These are phyloP conservation scores for Magallana gigas DNA, from an alignment of 1,140 invertebrate genomes.

Conservation along the genomic window DNA sequence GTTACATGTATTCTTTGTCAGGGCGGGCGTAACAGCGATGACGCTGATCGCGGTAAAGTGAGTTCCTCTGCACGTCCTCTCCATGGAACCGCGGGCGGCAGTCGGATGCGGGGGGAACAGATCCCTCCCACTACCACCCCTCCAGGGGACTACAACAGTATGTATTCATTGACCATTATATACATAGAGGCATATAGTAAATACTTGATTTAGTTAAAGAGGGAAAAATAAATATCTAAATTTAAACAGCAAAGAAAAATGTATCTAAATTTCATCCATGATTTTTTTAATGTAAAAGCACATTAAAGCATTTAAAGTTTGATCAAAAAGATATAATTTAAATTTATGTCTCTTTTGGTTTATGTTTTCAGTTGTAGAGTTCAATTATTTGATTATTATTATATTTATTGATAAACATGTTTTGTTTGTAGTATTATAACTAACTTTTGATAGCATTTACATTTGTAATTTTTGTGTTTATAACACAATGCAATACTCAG, in stretches of 20 bases:
- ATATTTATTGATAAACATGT: constrained; percentile 21
- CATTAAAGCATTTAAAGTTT: no score
- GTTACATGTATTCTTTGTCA: background rate
- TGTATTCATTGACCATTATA: constrained; percentile 54
- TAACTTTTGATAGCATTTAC: no score
- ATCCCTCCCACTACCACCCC: constrained; percentile 70
- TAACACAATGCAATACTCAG: no score
- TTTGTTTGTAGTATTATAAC: constrained; percentile 8
- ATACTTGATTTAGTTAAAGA: no score
- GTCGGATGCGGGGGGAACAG: constrained; percentile 68
- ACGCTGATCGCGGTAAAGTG: constrained; percentile 73
- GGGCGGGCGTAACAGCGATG: constrained; percentile 74
- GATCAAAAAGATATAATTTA: no score
- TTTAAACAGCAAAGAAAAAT: no score
- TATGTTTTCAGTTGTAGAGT: background rate
- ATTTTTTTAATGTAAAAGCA: no score
- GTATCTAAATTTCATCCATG: no score
- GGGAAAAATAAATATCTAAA: no score
- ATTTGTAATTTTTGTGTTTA: no score
- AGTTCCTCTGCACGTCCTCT: constrained; percentile 74
- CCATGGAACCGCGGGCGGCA: constrained; percentile 71
- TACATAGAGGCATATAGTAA: no score
- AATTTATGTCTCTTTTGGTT: background rate
- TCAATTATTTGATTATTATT: background rate
- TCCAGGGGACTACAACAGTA: constrained; percentile 74